Percentiles rank a stretch among this genome's conserved stretches.
These are phyloP conservation scores for Dicrurus megarhynchus DNA, from an alignment of 2,113 vertebrate genomes.

Conservation along the genomic window DNA sequence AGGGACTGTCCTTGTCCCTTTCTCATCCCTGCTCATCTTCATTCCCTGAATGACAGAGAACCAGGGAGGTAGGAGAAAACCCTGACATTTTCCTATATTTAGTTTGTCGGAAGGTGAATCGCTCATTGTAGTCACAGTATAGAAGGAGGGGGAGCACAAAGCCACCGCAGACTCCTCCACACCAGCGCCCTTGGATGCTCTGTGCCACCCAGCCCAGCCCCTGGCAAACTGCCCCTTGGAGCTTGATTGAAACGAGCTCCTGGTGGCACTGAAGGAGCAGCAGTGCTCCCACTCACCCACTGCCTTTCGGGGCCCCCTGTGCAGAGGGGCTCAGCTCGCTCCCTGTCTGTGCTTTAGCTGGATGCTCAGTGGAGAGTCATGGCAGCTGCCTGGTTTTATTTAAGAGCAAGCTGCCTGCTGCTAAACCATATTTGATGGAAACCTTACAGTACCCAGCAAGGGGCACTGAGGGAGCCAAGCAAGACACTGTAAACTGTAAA, in stretches of 20 bases:
- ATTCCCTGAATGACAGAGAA: neutral
- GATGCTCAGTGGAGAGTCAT: neutral
- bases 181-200: accelerated
- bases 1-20: neutral
- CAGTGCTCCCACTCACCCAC: neutral
- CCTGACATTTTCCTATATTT: neutral
- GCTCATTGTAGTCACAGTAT: neutral
- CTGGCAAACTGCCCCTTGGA: neutral
- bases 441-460: neutral
- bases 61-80: neutral
- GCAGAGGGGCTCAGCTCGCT: accelerated
- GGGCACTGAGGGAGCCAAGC: neutral
- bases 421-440: neutral
- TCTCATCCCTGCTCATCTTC: neutral
- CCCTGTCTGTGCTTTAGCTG: neutral
- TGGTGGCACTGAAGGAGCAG: neutral
- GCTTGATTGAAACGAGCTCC: neutral
- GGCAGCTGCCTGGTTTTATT: neutral
- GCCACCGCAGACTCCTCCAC: neutral
- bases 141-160: neutral
- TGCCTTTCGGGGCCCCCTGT: accelerated
- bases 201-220: neutral
- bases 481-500: neutral
- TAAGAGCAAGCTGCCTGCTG: neutral
- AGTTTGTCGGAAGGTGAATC: neutral